Conservation (phyloP, 1,140 invertebrate genomes). For the Bradysia coprophila region DNA sequence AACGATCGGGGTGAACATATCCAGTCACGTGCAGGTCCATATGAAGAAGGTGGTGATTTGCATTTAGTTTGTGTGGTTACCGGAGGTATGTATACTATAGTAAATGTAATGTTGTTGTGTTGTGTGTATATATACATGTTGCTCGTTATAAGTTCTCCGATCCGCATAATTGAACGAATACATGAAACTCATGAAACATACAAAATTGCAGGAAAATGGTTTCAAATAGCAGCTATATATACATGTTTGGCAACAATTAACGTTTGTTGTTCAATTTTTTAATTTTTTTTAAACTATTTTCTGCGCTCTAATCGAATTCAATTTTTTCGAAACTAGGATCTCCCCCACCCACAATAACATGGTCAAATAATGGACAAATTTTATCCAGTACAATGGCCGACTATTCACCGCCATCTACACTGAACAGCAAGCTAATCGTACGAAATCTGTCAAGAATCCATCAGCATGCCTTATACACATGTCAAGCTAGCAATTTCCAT, state of each 20-base stretch:
- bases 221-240: too few species aligned
- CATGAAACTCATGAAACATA: too few species aligned
- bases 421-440: conserved; percentile 30
- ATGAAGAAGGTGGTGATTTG: conserved; percentile 63
- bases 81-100: conserved; percentile 46
- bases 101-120: conserved; percentile 2
- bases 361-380: conserved; percentile 62
- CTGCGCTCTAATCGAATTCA: too few species aligned
- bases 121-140: neutral
- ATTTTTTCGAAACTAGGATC: too few species aligned
- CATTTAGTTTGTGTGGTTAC: conserved; percentile 63
- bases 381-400: conserved; percentile 27
- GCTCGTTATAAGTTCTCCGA: too few species aligned
- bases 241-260: too few species aligned
- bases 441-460: conserved; percentile 41
- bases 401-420: conserved; percentile 18
- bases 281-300: too few species aligned
- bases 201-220: too few species aligned
- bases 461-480: conserved; percentile 62
- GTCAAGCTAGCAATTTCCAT: conserved; percentile 65
- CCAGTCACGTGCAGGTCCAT: conserved; percentile 54
- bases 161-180: too few species aligned
- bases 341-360: conserved; percentile 63
- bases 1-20: conserved; percentile 58
- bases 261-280: too few species aligned